Percentiles rank a stretch among this genome's conserved stretches.
phyloP scores from a whole-genome alignment of 2,797 vertebrate species.

The Rhodeus uyekii region DNA sequence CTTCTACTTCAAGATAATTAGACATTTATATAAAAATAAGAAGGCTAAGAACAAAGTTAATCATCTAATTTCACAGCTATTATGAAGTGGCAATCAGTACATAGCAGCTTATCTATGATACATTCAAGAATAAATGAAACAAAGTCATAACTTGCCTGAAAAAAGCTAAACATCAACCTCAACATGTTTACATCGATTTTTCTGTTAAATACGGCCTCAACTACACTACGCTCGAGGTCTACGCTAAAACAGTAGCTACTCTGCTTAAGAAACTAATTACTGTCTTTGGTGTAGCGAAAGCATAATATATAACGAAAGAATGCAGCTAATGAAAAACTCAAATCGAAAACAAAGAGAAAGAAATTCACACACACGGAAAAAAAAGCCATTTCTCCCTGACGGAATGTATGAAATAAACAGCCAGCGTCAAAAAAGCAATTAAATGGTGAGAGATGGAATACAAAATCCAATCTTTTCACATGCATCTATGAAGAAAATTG shows the following conservation, averaged over 20 bases:
- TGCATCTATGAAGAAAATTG: conserved; percentile 86
- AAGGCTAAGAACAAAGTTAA: conserved; percentile 92
- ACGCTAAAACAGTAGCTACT: conserved; percentile 88
- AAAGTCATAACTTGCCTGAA: conserved; percentile 88
- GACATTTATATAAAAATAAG: conserved; percentile 88
- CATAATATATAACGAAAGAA: conserved; percentile 69
- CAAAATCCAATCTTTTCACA: conserved; percentile 73
- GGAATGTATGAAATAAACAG: conserved; percentile 94
- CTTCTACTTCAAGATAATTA: conserved; percentile 86
- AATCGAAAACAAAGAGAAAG: conserved; percentile 71
- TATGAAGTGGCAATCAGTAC: conserved; percentile 97
- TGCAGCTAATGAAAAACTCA: conserved; percentile 68
- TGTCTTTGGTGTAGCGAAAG: conserved; percentile 98
- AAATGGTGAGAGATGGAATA: conserved; percentile 73
- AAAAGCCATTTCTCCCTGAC: conserved; percentile 87
- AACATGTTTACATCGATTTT: conserved; percentile 76
- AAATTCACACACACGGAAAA: conserved; percentile 58
- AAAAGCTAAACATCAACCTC: conserved; percentile 89
- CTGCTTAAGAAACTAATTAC: conserved; percentile 90
- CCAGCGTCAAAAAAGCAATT: conserved; percentile 81
- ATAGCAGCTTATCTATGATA: conserved; percentile 99
- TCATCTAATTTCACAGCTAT: conserved; percentile 99
- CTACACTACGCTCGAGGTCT: conserved; percentile 90
- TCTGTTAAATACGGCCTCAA: conserved; percentile 76
- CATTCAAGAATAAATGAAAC: conserved; percentile 98